Evolutionary conservation across 2,797 vertebrate species (phyloP), one percentile per base, ranked within the genome.

Genomic region (Scolopax bukidnonensis): DNA sequence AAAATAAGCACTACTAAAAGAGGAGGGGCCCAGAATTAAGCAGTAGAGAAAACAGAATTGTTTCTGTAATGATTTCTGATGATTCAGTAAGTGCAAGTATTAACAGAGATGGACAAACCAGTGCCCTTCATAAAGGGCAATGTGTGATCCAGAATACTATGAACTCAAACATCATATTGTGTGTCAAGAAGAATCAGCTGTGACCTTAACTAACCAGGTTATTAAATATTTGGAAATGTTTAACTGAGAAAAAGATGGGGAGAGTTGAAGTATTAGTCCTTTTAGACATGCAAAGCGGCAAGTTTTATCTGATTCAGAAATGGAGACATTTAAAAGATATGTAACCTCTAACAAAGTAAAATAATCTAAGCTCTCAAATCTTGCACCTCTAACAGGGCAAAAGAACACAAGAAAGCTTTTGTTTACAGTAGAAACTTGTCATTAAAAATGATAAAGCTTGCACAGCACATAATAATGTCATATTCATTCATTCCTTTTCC

Each of bases 381-480:
- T 81, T 30, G 30, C 68, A 50, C 51, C 38, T 94, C 59, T 53
- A 68, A 47, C 12, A 51, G 59, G 33, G 78, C 45, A 54, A 47
- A 51, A 50, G 51, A 53, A 40, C 43, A 54, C 4, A 12, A 47
- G 51, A 89, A 0, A 63, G 48, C 41, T 91, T 90, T 78, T 89
- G 56, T 89, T 93, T 89, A 81, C 18, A 87, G 64, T 7, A 59
- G 48, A 91, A 94, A 56, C n/a, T 8, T n/a, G 30, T 59, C 53
- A 85, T 82, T 89, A 89, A 95, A 90, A 89, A 81, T 13, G 1
- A 70, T 30, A 89, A 80, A 93, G 83, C 57, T 33, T 63, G 84
- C 75, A 28, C 50, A 68, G 4, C 28, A 57, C 67, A 43, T 38
- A 43, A 69, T 10, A 77, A 45, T 86, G 67, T 56, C n/a, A 75